These are phyloP conservation scores for Microctenopoma steveboyesi DNA, from an alignment of 2,797 vertebrate genomes.

Conservation along the genomic window DNA sequence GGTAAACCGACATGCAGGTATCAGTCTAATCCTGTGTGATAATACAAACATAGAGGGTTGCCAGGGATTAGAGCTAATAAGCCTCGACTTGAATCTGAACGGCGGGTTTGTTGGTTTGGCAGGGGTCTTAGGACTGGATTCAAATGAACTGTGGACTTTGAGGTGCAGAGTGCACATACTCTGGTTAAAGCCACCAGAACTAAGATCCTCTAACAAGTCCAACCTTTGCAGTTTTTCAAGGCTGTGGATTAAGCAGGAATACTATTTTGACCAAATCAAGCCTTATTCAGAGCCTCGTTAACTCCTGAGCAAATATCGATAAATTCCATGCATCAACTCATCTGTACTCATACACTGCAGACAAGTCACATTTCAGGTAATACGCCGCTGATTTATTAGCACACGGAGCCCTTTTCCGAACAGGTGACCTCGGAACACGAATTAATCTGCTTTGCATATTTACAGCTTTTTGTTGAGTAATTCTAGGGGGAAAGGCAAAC, in stretches of 20 bases:
- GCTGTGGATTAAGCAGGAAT: constrained; percentile 60
- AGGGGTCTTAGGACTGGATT: constrained; percentile 47
- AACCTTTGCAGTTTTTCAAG: constrained; percentile 23
- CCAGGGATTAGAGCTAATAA: constrained; percentile 64
- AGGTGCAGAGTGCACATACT: constrained; percentile 39
- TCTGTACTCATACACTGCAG: constrained; percentile 19
- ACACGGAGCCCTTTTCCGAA: constrained; percentile 22
- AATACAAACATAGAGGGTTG: constrained; percentile 52
- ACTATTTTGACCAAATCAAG: constrained; percentile 61
- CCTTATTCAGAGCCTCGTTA: constrained; percentile 52
- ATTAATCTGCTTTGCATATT: constrained; percentile 77
- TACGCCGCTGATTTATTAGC: constrained; percentile 38
- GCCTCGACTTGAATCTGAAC: constrained; percentile 52
- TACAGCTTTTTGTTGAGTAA: constrained; percentile 59
- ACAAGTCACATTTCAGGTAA: constrained; percentile 26
- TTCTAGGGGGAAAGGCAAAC: constrained; percentile 35
- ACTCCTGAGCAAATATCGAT: constrained; percentile 66
- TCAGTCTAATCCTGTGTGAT: constrained; percentile 60
- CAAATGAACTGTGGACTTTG: constrained; percentile 62
- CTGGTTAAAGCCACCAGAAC: constrained; percentile 74
- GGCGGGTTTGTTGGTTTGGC: constrained; percentile 47
- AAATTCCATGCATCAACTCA: constrained; percentile 24
- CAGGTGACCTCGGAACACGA: constrained; percentile 66
- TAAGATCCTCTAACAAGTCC: constrained; percentile 73
- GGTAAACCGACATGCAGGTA: constrained; percentile 40